Conservation (phyloP, 2,797 vertebrate species). For the Melopsittacus undulatus region DNA sequence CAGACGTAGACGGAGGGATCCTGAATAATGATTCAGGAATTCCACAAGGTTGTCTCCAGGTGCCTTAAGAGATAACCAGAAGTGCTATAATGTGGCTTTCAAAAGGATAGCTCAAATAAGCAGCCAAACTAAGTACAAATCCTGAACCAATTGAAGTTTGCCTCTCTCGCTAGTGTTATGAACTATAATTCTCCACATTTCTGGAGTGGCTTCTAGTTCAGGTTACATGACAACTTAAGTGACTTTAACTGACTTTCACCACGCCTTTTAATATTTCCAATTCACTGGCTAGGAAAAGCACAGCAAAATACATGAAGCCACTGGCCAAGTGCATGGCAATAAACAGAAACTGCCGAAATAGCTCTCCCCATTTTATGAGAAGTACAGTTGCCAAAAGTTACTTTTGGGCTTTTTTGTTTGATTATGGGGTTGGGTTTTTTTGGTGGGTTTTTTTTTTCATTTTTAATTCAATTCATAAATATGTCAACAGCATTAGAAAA, state of each 20-base stretch:
- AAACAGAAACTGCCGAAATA: neutral
- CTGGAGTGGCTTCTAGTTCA: neutral
- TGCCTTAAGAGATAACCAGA: neutral
- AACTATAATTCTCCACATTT: neutral
- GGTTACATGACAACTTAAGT: neutral
- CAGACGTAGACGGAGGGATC: neutral
- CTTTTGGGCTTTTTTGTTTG: neutral
- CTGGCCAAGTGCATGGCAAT: neutral
- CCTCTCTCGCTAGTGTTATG: neutral
- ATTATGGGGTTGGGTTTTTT: neutral
- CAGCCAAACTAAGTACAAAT: neutral
- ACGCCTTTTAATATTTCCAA: neutral
- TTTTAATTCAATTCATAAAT: neutral
- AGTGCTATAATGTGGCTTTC: neutral
- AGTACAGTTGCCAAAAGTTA: neutral
- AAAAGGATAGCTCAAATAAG: neutral
- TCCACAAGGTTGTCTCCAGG: neutral
- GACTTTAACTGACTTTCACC: neutral
- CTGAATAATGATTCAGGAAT: neutral
- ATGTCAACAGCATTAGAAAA: neutral
- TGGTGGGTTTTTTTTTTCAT: too few species aligned
- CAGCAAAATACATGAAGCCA: neutral
- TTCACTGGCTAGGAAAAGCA: neutral
- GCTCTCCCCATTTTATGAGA: neutral
- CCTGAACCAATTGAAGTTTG: neutral